phyloP scores from a whole-genome alignment of 2,888 invertebrate genomes.

The Andrena chrysosceles region DNA sequence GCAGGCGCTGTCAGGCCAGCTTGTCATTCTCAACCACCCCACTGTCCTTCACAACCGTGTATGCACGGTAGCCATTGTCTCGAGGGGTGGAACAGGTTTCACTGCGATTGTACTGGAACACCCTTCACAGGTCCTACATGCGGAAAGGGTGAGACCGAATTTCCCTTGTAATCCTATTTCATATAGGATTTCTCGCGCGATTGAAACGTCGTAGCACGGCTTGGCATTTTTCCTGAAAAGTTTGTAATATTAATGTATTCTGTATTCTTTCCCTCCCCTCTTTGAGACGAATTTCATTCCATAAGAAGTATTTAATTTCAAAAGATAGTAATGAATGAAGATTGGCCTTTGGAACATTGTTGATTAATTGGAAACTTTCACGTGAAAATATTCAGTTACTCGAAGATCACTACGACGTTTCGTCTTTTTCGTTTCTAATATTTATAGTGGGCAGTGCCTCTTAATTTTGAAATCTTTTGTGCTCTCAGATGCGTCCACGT shows the following conservation, averaged over 20 bases:
- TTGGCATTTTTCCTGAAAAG: neutral
- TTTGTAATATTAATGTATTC: neutral
- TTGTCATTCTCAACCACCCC: constrained; percentile 92
- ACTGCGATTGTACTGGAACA: constrained; percentile 97
- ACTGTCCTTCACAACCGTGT: constrained; percentile 94
- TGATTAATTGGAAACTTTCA: too few species aligned
- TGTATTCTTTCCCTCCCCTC: too few species aligned
- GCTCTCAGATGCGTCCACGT: constrained; percentile 91
- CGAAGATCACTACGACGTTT: neutral
- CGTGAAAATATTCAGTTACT: too few species aligned
- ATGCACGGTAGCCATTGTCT: constrained; percentile 94
- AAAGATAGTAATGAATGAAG: too few species aligned
- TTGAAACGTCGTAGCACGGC: neutral
- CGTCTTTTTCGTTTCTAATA: too few species aligned
- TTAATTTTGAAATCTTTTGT: neutral
- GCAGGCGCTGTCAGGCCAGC: constrained; percentile 95
- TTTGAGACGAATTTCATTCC: too few species aligned
- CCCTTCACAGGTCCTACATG: constrained; percentile 96
- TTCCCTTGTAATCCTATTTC: constrained; percentile 10
- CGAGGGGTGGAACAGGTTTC: constrained; percentile 98
- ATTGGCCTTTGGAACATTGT: too few species aligned
- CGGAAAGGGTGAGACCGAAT: constrained; percentile 89
- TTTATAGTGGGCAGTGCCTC: neutral
- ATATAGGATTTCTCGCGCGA: neutral
- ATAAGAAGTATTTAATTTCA: too few species aligned